phyloP scores from a whole-genome alignment of 1,140 invertebrate genomes.

The Dysdera silvatica region DNA sequence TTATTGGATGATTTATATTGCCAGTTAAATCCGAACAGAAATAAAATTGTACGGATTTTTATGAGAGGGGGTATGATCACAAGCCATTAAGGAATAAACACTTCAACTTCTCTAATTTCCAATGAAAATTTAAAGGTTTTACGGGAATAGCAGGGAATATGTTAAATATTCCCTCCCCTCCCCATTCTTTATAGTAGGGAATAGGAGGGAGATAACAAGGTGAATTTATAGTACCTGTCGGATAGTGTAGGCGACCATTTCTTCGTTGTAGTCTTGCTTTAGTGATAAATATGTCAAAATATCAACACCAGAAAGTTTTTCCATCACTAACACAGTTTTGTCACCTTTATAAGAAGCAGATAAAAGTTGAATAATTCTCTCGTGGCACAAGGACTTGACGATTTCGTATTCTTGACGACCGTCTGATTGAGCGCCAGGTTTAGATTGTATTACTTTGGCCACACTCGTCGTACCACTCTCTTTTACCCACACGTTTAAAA shows the following conservation, averaged over 20 bases:
- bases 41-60: not conserved
- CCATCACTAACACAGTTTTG: slow-evolving; percentile 52
- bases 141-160: too few species aligned
- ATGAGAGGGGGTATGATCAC: not conserved
- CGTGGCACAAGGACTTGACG: slow-evolving; percentile 68
- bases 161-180: too few species aligned
- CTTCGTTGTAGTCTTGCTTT: slow-evolving; percentile 79
- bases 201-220: too few species aligned
- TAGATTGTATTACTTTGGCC: slow-evolving; percentile 22
- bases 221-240: slow-evolving; percentile 57
- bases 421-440: slow-evolving; percentile 7
- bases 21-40: not conserved
- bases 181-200: too few species aligned
- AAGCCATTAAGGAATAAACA: not conserved
- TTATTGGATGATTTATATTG: not conserved
- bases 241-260: slow-evolving; percentile 74
- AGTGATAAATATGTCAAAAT: slow-evolving; percentile 77
- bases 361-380: slow-evolving; percentile 66
- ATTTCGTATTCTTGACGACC: slow-evolving; percentile 63
- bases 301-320: slow-evolving; percentile 85
- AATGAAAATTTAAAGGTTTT: too few species aligned
- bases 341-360: slow-evolving; percentile 42
- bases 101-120: not conserved
- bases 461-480: slow-evolving; percentile 19
- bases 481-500: slow-evolving; percentile 59